Percentiles rank a stretch among this genome's conserved stretches.
These are phyloP conservation scores for Mylabris phalerata DNA, from an alignment of 1,140 invertebrate species.

Conservation along the genomic window DNA sequence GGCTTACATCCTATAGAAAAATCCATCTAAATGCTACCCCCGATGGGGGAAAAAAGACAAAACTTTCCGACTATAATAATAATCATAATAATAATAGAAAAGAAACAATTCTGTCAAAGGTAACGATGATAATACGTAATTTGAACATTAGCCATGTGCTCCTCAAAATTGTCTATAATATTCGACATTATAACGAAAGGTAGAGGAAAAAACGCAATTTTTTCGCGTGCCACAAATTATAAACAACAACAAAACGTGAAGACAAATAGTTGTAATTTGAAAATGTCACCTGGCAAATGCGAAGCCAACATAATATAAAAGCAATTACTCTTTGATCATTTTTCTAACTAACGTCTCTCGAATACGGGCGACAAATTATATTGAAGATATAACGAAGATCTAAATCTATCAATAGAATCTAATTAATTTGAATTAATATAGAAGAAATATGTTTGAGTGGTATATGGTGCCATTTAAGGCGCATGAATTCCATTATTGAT, in stretches of 20 bases:
- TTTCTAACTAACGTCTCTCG: too few species aligned
- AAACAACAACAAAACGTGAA: not conserved
- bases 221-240: constrained; percentile 15
- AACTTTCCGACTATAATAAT: not conserved
- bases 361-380: too few species aligned
- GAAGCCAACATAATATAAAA: constrained; percentile 2
- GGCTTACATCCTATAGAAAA: too few species aligned
- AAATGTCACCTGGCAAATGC: constrained; percentile 15
- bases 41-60: too few species aligned
- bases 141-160: constrained; percentile 13
- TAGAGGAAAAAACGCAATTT: not conserved
- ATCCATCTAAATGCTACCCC: too few species aligned
- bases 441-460: too few species aligned
- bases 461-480: not conserved
- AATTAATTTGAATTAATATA: too few species aligned
- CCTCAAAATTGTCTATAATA: constrained; percentile 1
- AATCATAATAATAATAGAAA: constrained; percentile 9
- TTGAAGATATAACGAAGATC: too few species aligned
- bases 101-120: constrained; percentile 2
- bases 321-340: too few species aligned
- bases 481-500: constrained; percentile 25
- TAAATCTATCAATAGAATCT: too few species aligned
- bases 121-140: not conserved
- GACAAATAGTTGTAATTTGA: not conserved
- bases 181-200: too few species aligned